phyloP scores from a whole-genome alignment of 2,113 vertebrate genomes.

The Aspiorhynchus laticeps region DNA sequence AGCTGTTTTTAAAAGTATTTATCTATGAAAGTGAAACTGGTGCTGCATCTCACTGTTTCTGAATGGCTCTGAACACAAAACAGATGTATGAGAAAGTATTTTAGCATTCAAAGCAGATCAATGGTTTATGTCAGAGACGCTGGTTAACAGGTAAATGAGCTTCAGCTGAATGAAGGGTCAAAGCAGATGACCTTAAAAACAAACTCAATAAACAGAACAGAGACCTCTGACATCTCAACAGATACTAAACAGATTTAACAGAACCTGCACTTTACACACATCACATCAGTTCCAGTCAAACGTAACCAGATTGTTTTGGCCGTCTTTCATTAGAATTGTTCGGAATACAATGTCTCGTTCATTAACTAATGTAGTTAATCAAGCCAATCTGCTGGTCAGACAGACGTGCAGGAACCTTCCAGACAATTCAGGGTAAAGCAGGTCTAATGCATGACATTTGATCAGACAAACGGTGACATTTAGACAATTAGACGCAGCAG shows the following conservation, averaged over 20 bases:
- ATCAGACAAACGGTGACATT: slow-evolving; percentile 46
- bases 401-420: neutral
- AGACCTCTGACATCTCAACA: slow-evolving; percentile 42
- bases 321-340: neutral
- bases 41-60: no score
- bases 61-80: no score
- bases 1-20: no score
- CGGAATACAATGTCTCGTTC: neutral
- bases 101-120: neutral
- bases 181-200: slow-evolving; percentile 35
- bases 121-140: neutral
- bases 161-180: neutral
- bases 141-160: neutral
- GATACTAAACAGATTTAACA: neutral
- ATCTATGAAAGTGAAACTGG: no score
- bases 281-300: neutral
- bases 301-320: neutral
- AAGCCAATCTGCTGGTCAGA: neutral
- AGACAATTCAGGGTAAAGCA: neutral
- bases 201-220: slow-evolving; percentile 39
- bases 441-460: slow-evolving; percentile 36
- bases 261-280: neutral
- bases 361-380: neutral
- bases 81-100: no score
- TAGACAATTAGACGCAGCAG: slow-evolving; percentile 19